Base-by-base conservation (phyloP, 2,797 vertebrate genomes). In the Gobio occitaniae region DNA sequence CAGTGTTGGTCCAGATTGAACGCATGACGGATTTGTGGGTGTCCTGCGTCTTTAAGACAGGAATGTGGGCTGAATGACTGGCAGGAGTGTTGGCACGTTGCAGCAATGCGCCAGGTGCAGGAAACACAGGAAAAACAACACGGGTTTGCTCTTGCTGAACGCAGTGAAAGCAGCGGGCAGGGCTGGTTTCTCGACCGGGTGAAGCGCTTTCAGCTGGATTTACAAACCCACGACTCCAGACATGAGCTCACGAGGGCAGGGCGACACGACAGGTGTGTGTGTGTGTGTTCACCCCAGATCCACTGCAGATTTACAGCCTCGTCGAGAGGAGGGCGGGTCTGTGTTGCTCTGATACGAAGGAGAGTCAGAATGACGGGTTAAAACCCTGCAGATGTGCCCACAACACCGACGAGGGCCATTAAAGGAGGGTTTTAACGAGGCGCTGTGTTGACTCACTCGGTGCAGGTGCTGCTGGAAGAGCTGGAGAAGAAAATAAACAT, bases 71-170 rank as follows among this genome's bases (percentile, higher is more conserved):
- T 41, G 48, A 69, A 89, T 80, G 87, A 85, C 79, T 90, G 93
- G 94, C 47, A 85, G 93, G 93, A 94, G 92, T 92, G 91, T 89
- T 93, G 93, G 92, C 93, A 93, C 91, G 3, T 80, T 87, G n/a
- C 91, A 90, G 92, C 91, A n/a, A 72, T 88, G 90, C 90, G 83
- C 93, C 95, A 95, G 94, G 94, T 94, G 93, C 93, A 75, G 90
- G 86, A 78, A 83, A 68, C 77, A 80, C 84, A 89, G 89, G 86
- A 84, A 91, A 92, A 93, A 94, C 84, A 92, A 91, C 85, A 71
- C 16, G 3, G 79, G 10, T 29, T 13, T 65, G 48, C 87, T 50
- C 16, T 17, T 65, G 38, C 88, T 52, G 84, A 89, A 81, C 80
- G 77, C 86, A 88, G 91, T 88, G 77, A 75, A 77, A 48, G 9